Conservation (phyloP, 2,113 vertebrate genomes). For the Gnathonemus echidnorhynchus region DNA sequence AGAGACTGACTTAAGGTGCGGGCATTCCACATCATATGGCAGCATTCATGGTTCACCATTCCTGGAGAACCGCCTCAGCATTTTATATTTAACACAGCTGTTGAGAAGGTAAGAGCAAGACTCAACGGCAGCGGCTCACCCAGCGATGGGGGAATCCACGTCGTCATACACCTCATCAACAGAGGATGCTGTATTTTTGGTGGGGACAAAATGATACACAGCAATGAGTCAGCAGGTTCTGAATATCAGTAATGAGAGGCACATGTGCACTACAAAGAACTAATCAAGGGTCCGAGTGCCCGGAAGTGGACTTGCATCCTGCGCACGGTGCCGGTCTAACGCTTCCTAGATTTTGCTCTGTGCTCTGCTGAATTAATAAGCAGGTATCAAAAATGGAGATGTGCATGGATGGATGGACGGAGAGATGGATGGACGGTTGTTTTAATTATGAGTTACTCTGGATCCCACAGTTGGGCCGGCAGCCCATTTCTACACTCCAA, state of each 20-base stretch:
- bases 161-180: constrained; percentile 78
- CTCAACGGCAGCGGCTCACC: constrained; percentile 44
- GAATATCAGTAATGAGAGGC: not conserved
- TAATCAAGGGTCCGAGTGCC: not conserved
- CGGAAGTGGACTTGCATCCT: not conserved
- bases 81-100: not conserved
- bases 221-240: not conserved
- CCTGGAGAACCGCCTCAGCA: not conserved
- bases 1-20: not conserved
- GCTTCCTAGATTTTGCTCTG: not conserved
- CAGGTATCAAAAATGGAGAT: not conserved
- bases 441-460: not conserved
- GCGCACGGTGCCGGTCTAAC: not conserved
- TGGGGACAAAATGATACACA: constrained; percentile 5
- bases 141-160: constrained; percentile 59
- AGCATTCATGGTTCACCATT: not conserved
- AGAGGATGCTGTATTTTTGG: constrained; percentile 27
- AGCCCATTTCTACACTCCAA: not conserved
- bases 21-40: not conserved
- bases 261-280: not conserved
- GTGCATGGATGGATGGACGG: not conserved
- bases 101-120: not conserved
- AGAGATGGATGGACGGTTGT: not conserved
- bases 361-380: not conserved
- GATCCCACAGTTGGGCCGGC: not conserved